These are phyloP conservation scores for Rotaria socialis DNA, from an alignment of 2,888 invertebrate genomes.

Conservation along the genomic window DNA sequence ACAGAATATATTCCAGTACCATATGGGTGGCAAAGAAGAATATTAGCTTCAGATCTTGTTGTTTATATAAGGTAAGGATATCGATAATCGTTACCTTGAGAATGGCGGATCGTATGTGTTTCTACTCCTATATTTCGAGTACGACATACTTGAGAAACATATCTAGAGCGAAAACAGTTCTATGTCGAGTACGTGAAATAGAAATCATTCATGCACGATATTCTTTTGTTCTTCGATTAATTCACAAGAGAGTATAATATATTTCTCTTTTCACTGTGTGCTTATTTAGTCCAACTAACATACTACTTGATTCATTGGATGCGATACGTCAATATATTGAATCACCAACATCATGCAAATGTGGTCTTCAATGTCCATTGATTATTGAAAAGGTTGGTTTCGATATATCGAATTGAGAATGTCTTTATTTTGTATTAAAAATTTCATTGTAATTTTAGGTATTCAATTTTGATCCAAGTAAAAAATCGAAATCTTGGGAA, in stretches of 20 bases:
- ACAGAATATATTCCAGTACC: slow-evolving; percentile 64
- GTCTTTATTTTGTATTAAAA: not conserved
- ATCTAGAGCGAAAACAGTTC: too few relatives aligned
- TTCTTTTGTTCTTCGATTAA: too few relatives aligned
- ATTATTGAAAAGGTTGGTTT: slow-evolving; percentile 72
- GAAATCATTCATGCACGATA: too few relatives aligned
- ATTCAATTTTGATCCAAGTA: slow-evolving; percentile 67
- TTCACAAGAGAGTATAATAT: slow-evolving; percentile 51
- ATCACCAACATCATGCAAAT: slow-evolving; percentile 89
- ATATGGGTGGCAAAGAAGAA: slow-evolving; percentile 73
- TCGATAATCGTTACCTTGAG: not conserved
- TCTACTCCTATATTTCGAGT: too few relatives aligned
- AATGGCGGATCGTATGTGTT: too few relatives aligned
- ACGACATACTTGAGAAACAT: too few relatives aligned
- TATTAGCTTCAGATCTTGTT: slow-evolving; percentile 68
- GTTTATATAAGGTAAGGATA: slow-evolving; percentile 71
- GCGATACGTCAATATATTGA: slow-evolving; percentile 86
- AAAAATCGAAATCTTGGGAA: slow-evolving; percentile 3
- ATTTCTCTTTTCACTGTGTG: slow-evolving; percentile 60
- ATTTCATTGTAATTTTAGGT: not conserved
- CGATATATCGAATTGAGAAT: not conserved
- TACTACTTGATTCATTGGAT: slow-evolving; percentile 76
- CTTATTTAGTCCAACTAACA: slow-evolving; percentile 75
- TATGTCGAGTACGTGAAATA: too few relatives aligned
- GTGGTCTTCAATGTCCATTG: slow-evolving; percentile 90